phyloP scores from a whole-genome alignment of 2,797 vertebrate species.

The Knipowitschia caucasica region DNA sequence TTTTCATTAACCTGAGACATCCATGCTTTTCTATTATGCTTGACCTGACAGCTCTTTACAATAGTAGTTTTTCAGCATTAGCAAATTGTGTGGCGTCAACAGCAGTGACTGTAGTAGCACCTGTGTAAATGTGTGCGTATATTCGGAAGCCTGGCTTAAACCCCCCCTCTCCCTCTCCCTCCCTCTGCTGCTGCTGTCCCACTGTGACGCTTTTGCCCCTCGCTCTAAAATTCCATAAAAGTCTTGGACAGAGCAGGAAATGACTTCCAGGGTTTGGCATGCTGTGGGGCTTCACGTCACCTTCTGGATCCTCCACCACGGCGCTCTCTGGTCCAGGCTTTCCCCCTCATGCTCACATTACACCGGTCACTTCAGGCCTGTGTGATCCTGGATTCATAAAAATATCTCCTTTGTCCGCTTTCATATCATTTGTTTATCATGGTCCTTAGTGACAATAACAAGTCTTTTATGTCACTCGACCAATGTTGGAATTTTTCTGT shows the following conservation, averaged over 20 bases:
- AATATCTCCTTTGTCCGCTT: too few species aligned
- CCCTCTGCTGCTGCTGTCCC: constrained; percentile 21
- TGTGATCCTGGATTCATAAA: too few species aligned
- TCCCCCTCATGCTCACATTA: neutral
- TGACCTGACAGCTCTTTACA: too few species aligned
- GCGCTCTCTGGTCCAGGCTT: constrained; percentile 36
- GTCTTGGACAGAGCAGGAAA: constrained; percentile 80
- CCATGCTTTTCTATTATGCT: neutral
- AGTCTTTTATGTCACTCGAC: too few species aligned
- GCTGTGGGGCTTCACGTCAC: constrained; percentile 74
- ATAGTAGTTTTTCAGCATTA: too few species aligned
- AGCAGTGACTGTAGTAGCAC: neutral
- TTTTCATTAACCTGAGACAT: too few species aligned
- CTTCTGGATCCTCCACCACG: constrained; percentile 60
- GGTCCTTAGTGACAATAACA: too few species aligned
- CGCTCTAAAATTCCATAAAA: constrained; percentile 79
- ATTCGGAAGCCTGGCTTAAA: neutral
- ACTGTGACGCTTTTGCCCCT: constrained; percentile 52
- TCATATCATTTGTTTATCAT: too few species aligned
- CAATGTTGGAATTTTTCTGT: too few species aligned
- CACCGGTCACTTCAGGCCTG: neutral
- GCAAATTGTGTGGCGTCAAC: too few species aligned
- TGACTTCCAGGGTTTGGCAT: constrained; percentile 81
- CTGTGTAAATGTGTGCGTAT: constrained; percentile 13
- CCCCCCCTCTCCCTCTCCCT: constrained; percentile 13